Conservation (phyloP, 2,888 invertebrate species). For the Ametastegia equiseti region DNA sequence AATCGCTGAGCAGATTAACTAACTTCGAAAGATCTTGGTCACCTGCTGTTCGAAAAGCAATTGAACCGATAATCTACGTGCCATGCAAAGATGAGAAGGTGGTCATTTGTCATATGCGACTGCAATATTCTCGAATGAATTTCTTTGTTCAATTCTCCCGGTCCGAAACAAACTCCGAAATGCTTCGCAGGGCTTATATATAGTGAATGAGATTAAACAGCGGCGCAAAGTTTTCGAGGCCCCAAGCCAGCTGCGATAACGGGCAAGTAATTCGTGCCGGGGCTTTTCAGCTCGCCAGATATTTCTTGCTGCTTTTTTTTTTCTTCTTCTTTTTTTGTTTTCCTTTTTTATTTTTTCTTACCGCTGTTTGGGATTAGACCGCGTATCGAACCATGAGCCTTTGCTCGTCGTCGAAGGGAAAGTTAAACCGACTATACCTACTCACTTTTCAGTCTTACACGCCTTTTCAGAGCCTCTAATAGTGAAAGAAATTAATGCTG, state of each 20-base stretch:
- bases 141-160: not conserved
- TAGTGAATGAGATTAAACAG: constrained; percentile 31
- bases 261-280: constrained; percentile 32
- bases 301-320: not conserved
- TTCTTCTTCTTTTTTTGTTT: not conserved
- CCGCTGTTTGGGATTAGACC: not conserved
- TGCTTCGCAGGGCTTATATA: constrained; percentile 22
- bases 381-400: constrained; percentile 9
- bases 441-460: not conserved
- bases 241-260: constrained; percentile 7
- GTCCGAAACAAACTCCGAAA: constrained; percentile 22
- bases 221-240: constrained; percentile 2
- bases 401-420: not conserved
- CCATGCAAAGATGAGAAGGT: not conserved
- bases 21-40: no score
- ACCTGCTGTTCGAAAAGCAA: not conserved
- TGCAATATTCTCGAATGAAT: constrained; percentile 2
- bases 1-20: no score
- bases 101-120: not conserved
- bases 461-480: not conserved
- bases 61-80: not conserved
- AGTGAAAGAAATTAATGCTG: no score
- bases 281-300: not conserved
- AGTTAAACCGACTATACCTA: not conserved
- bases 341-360: not conserved